Percentiles rank a stretch among this genome's conserved stretches.
Evolutionary conservation across 2,797 vertebrate genomes (phyloP).

Genomic region (Decapterus maruadsi): DNA sequence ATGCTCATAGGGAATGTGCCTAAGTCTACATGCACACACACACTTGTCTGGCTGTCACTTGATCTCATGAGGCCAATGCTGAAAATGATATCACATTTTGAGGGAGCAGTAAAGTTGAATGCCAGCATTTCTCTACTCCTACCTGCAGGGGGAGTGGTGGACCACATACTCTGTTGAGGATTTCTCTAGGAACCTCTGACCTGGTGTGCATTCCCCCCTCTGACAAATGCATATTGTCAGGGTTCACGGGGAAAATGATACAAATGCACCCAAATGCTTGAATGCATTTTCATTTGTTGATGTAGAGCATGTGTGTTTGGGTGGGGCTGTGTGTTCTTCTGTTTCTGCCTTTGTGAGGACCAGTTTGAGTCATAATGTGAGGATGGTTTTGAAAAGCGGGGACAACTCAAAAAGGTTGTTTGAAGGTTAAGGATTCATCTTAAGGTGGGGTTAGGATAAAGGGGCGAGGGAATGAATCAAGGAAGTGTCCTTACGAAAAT

Average conservation of each 20-base stretch:
- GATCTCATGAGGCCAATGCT: not conserved
- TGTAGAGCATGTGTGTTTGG: not conserved
- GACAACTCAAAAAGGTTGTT: not conserved
- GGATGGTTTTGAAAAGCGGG: too few species aligned
- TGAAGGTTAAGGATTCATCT: not conserved
- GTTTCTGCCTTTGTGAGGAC: not conserved
- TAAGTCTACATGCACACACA: not conserved
- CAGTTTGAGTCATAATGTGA: not conserved
- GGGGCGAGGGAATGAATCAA: not conserved
- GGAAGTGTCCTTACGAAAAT: too few species aligned
- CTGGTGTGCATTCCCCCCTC: not conserved
- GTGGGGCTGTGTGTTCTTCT: not conserved
- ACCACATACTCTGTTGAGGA: not conserved
- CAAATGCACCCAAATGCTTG: not conserved
- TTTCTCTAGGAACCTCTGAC: conserved; percentile 19
- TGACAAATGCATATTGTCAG: not conserved
- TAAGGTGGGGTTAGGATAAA: not conserved
- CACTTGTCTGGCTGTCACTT: not conserved
- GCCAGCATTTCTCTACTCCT: not conserved
- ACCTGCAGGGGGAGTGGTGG: conserved; percentile 55
- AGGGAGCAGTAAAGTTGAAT: not conserved
- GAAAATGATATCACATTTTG: not conserved
- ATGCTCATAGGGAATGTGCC: not conserved
- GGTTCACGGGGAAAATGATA: not conserved
- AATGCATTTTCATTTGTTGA: not conserved